A percentile compares a stretch with the other conserved stretches of the same genome.
Conservation (phyloP, 1,140 invertebrate genomes). For the Saccostrea glomerata region DNA sequence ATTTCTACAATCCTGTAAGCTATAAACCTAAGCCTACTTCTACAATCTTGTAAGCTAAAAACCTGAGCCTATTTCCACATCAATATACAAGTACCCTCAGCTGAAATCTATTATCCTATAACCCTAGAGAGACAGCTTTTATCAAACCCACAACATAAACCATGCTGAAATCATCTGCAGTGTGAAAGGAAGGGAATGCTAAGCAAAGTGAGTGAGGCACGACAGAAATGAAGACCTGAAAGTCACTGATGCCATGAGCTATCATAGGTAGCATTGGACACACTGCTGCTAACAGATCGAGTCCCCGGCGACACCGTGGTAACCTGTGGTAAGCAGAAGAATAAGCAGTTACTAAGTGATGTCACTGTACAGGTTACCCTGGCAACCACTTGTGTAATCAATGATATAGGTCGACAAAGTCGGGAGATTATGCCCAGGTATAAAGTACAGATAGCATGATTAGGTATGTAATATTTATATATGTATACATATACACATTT, state of each 20-base stretch:
- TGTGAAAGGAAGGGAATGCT: slow-evolving; percentile 35
- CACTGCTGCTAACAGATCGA: slow-evolving; percentile 55
- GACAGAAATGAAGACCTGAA: slow-evolving; percentile 10
- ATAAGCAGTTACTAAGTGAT: slow-evolving; percentile 33
- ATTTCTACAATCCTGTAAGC: too few relatives aligned
- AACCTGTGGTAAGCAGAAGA: slow-evolving; percentile 50
- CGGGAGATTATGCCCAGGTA: not conserved
- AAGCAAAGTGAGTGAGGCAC: slow-evolving; percentile 41
- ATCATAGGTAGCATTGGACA: slow-evolving; percentile 58
- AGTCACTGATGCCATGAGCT: slow-evolving; percentile 54
- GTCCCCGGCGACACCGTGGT: slow-evolving; percentile 49
- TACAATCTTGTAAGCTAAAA: too few relatives aligned
- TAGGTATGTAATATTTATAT: not conserved
- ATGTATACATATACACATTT: not conserved
- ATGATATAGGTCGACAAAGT: not conserved
- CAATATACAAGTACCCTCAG: too few relatives aligned
- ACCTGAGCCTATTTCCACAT: too few relatives aligned
- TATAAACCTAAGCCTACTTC: too few relatives aligned
- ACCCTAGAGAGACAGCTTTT: not conserved
- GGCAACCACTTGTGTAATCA: not conserved
- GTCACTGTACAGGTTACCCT: slow-evolving; percentile 18
- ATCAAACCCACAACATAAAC: not conserved
- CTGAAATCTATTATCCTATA: not conserved
- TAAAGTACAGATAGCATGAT: not conserved
- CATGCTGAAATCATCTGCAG: slow-evolving; percentile 18